Conservation (phyloP, 2,113 vertebrate species). For the Notarius lentiginosus region DNA sequence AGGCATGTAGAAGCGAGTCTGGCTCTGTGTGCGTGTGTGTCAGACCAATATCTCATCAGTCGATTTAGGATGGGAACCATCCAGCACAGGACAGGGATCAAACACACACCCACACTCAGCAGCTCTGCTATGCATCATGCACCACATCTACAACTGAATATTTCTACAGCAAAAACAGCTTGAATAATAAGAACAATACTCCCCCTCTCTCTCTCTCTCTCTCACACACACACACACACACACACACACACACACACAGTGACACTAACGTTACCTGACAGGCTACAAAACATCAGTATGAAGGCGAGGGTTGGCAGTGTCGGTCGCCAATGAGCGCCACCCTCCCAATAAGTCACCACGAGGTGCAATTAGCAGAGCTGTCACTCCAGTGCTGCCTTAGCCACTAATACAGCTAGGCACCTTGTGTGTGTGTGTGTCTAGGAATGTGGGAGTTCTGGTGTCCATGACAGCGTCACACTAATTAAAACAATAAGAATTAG, state of each 20-base stretch:
- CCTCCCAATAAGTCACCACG: slow-evolving; percentile 79
- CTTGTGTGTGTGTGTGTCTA: slow-evolving; percentile 27
- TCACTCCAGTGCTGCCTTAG: slow-evolving; percentile 82
- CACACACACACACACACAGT: slow-evolving; percentile 4
- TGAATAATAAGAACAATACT: neutral
- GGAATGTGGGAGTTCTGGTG: slow-evolving; percentile 40
- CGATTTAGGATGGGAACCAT: slow-evolving; percentile 54
- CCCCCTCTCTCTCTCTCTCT: neutral
- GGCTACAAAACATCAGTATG: slow-evolving; percentile 58
- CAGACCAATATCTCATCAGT: slow-evolving; percentile 64
- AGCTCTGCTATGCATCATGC: neutral
- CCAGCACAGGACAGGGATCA: neutral
- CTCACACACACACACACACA: neutral
- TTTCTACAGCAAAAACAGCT: neutral
- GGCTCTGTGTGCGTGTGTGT: slow-evolving; percentile 10
- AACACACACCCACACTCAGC: neutral
- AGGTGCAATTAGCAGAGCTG: slow-evolving; percentile 87
- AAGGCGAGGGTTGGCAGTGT: slow-evolving; percentile 60
- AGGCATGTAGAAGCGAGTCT: slow-evolving; percentile 50
- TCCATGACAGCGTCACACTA: slow-evolving; percentile 65
- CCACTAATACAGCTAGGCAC: slow-evolving; percentile 89
- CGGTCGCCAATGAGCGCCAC: slow-evolving; percentile 67
- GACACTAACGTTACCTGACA: slow-evolving; percentile 56
- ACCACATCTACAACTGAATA: neutral
- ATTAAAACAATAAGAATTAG: slow-evolving; percentile 70